These are phyloP conservation scores for Ooceraea biroi DNA, from an alignment of 1,140 invertebrate species.

Conservation along the genomic window DNA sequence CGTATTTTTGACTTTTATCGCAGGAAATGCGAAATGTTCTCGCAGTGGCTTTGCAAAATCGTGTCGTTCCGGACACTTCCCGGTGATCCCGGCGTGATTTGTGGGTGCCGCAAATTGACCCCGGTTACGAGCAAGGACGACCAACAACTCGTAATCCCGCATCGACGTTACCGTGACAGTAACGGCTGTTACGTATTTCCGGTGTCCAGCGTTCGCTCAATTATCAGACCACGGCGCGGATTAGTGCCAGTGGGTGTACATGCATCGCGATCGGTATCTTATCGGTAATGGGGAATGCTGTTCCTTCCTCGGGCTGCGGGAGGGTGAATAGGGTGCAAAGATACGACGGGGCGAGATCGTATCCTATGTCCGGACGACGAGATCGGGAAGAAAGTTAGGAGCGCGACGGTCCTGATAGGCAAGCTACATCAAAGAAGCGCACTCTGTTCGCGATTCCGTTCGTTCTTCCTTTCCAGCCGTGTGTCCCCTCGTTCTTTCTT, in stretches of 20 bases:
- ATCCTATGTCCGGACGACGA: constrained; percentile 20
- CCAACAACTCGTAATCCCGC: constrained; percentile 54
- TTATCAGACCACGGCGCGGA: constrained; percentile 67
- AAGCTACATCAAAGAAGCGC: constrained; percentile 62
- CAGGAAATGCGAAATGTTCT: neutral
- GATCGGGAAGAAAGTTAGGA: neutral
- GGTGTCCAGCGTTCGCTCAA: constrained; percentile 63
- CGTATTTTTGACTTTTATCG: neutral
- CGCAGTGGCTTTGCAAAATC: constrained; percentile 12
- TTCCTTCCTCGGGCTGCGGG: constrained; percentile 50
- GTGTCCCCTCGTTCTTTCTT: constrained; percentile 8
- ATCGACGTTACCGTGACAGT: constrained; percentile 68
- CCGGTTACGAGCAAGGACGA: constrained; percentile 46
- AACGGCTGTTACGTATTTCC: constrained; percentile 62
- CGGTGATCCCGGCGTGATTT: constrained; percentile 51
- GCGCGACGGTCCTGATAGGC: constrained; percentile 24
- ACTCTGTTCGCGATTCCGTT: constrained; percentile 21
- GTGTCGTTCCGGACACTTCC: constrained; percentile 21
- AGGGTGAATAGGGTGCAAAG: constrained; percentile 29
- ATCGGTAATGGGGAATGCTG: constrained; percentile 64
- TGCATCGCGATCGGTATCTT: constrained; percentile 70
- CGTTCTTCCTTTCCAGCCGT: constrained; percentile 1
- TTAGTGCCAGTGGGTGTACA: constrained; percentile 64
- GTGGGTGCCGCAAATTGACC: constrained; percentile 51
- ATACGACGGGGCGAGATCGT: neutral